Base-by-base conservation (phyloP, 2,797 vertebrate species). In the Todus mexicanus region DNA sequence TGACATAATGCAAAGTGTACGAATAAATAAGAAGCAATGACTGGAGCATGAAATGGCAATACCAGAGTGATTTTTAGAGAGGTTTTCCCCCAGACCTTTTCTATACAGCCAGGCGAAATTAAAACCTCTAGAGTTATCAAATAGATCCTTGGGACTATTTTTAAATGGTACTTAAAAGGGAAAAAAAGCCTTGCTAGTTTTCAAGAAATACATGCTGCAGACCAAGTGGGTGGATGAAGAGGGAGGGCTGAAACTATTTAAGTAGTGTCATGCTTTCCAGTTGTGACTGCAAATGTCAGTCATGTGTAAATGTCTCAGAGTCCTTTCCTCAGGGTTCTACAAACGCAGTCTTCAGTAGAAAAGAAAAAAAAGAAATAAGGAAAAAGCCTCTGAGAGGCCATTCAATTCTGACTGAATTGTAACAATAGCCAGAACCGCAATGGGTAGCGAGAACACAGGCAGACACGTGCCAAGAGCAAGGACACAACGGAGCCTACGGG, bases 231-330 rank as follows among this genome's bases (percentile, higher is more conserved):
- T 80, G 65, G 89, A 81, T 70, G 16, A 22, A 66, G 53, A 87
- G 75, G 78, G 69, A 94, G 72, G 47, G 69, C 74, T 79, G 87
- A 70, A 86, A 86, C 68, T 90, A 77, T 81, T 87, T 83, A 68
- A 80, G 83, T 45, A 77, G 29, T 37, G 74, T 88, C 63, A 85
- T 27, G 51, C 51, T 78, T 91, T 84, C 70, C 71, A 40, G 82
- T 79, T 95, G 85, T 88, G 73, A 84, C 90, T 90, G 71, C 38
- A 79, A 86, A 94, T 70, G 80, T 92, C 86, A 89, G 37, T 54
- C 77, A 61, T 37, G 37, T 19, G 2, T 60, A 40, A 82, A 31
- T 9, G 19, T 56, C 57, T 80, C 70, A 72, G 92, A 68, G 47
- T 43, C 87, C 25, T 61, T 71, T 60, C 77, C 45, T n/a, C 35